Evolutionary conservation across 1,140 invertebrate species (phyloP).

Genomic region (Sweltsa coloradensis): DNA sequence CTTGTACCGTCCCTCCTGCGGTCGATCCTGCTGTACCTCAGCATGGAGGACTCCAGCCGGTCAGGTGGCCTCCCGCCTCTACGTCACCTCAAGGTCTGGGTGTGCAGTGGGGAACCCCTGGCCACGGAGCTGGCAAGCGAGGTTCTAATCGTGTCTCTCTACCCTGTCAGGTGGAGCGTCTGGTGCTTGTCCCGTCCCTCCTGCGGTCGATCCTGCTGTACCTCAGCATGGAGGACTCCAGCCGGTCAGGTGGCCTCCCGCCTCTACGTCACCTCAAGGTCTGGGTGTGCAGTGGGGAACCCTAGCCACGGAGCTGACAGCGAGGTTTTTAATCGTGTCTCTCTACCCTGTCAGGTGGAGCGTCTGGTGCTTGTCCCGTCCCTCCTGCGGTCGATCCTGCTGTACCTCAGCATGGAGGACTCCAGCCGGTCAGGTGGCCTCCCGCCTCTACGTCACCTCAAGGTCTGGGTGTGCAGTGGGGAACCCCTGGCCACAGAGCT

Average conservation of each 20-base stretch:
- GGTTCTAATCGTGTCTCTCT: no score
- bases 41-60: constrained; percentile 16
- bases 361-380: constrained; percentile 74
- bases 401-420: constrained; percentile 42
- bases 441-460: background rate
- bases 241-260: no score
- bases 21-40: constrained; percentile 58
- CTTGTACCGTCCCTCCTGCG: constrained; percentile 70
- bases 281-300: no score
- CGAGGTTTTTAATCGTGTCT: no score
- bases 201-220: no score
- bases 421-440: background rate
- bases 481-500: constrained; percentile 55
- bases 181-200: no score
- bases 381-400: constrained; percentile 57
- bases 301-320: no score
- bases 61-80: background rate
- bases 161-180: no score
- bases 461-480: constrained; percentile 62
- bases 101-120: constrained; percentile 69
- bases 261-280: no score
- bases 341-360: no score
- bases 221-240: no score
- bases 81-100: constrained; percentile 35
- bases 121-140: constrained; percentile 48